These are phyloP conservation scores for Hippocampus guttulatus DNA, from an alignment of 2,113 vertebrate genomes.

Conservation along the genomic window DNA sequence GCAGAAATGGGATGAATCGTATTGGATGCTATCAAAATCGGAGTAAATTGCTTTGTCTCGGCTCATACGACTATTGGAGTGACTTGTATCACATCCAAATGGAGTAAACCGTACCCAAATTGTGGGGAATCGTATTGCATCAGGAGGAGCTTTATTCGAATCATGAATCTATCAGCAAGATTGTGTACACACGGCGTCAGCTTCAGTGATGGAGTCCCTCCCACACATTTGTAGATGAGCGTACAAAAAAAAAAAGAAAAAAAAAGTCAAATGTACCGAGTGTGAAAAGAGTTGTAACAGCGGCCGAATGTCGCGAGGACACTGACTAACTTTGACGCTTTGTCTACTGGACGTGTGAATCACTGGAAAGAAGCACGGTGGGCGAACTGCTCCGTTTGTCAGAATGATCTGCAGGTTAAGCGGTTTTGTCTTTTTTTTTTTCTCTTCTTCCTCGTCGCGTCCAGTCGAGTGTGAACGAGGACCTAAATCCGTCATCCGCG, in stretches of 20 bases:
- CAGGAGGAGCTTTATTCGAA: too few species aligned
- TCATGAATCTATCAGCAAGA: too few species aligned
- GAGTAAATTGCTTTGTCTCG: neutral
- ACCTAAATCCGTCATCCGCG: neutral
- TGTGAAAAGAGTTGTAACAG: neutral
- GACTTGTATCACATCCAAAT: neutral
- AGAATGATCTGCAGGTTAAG: neutral
- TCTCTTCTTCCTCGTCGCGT: neutral
- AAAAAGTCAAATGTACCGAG: too few species aligned
- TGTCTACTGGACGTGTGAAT: neutral
- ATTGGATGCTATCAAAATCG: neutral
- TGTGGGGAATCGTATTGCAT: too few species aligned
- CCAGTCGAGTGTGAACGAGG: neutral
- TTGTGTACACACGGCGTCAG: too few species aligned
- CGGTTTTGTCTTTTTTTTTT: neutral
- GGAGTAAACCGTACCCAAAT: neutral
- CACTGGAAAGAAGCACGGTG: neutral
- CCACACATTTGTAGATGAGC: too few species aligned
- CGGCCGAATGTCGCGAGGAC: neutral
- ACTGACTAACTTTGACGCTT: neutral
- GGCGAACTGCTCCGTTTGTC: neutral
- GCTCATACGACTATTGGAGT: neutral
- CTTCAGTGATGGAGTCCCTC: too few species aligned
- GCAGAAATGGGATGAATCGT: neutral
- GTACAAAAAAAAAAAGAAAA: too few species aligned